Base-by-base conservation (phyloP, 2,113 vertebrate genomes). In the Cynopterus brachyotis region DNA sequence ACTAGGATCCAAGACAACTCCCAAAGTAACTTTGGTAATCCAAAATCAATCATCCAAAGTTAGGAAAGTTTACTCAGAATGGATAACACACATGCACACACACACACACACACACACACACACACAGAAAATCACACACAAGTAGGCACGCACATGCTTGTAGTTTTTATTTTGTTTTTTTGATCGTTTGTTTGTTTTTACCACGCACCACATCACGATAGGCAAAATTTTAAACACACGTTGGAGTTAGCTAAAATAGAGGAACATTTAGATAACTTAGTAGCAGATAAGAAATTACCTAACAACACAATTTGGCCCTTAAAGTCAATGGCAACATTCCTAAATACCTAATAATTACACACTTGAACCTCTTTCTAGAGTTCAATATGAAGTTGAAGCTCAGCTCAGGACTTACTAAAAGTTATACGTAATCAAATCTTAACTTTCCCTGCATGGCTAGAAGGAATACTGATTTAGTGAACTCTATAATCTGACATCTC, bases 301-400 rank as follows among this genome's bases (percentile, higher is more conserved):
- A 78, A 73, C 13, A 57, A 35, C 6, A 45, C 62, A 28, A 22
- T 82, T 47, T 84, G 30, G 13, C 12, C 35, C 28, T 81, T 76
- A 75, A 91, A 75, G 69, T 30, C 37, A 28, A 1, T 75, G 75
- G 66, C 42, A 42, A 80, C 37, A 80, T 94, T 96, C 95, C 35
- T 69, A 95, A 94, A 67, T 24, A 59, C 55, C 15, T 59, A 91
- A 62, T 57, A 90, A 82, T 96, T 96, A 90, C 11, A 90, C 20
- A 96, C 5, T 72, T 90, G 57, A 95, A 79, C 57, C 32, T 87
- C 40, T 96, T 75, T 94, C 73, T 35, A 84, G 40, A 84, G 66
- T 92, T 96, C 81, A 80, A 50, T 9, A 26, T 72, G 70, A 96
- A 96, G 75, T 96, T 88, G 88, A 96, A 89, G n/a, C 45, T 94